Conservation (phyloP, 30 jellyfish, hydroid and myxozoan species). For the Catostylus mosaicus region DNA sequence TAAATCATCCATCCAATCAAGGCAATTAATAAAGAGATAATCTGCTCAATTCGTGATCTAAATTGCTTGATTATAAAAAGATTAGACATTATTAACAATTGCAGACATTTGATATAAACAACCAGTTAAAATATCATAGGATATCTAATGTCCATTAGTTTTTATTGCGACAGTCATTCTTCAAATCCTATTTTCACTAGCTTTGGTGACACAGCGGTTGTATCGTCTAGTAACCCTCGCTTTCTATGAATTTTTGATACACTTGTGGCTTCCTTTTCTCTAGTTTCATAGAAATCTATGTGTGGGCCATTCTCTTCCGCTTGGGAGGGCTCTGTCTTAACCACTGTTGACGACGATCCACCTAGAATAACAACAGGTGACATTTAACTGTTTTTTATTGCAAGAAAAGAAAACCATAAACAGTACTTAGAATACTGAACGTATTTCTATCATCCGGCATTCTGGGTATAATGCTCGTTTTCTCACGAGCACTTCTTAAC, state of each 20-base stretch:
- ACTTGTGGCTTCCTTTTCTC: background rate
- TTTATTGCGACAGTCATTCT: background rate
- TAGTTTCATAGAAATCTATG: background rate
- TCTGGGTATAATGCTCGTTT: too few species aligned
- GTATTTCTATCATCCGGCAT: too few species aligned
- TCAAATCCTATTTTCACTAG: background rate
- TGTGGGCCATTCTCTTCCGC: background rate
- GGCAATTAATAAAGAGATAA: too few species aligned
- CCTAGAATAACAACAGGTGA: background rate
- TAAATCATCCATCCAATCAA: too few species aligned
- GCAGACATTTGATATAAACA: too few species aligned
- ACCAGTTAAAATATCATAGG: background rate
- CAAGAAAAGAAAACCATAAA: too few species aligned
- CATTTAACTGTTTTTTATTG: too few species aligned
- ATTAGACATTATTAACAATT: too few species aligned
- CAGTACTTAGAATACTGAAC: too few species aligned
- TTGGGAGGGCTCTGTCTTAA: background rate
- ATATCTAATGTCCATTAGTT: background rate
- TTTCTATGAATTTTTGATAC: background rate
- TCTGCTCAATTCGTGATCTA: too few species aligned
- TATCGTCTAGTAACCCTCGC: background rate
- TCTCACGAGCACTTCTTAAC: too few species aligned
- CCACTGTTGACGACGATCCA: background rate
- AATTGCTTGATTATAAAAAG: too few species aligned
- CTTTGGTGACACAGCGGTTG: background rate